phyloP scores from a whole-genome alignment of 2,113 vertebrate species.

The Cepphus grylle region DNA sequence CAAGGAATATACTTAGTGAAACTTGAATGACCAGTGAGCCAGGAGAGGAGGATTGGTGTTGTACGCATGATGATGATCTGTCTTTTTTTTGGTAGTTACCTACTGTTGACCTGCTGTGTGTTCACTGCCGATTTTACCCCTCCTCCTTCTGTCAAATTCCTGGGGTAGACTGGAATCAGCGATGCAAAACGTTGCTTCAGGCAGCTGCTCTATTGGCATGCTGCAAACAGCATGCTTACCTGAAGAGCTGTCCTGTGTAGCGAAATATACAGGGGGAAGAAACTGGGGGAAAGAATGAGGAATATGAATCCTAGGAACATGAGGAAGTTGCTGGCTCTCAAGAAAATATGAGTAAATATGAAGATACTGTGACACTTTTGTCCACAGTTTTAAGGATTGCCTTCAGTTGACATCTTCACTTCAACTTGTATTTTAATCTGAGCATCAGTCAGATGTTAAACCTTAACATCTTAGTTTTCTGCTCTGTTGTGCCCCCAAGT shows the following conservation, averaged over 20 bases:
- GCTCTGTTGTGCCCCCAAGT: slow-evolving; percentile 49
- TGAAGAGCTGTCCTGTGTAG: neutral
- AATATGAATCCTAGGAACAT: neutral
- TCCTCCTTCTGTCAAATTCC: neutral
- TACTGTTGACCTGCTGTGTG: neutral
- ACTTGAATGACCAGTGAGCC: neutral
- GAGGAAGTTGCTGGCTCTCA: neutral
- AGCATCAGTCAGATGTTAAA: neutral
- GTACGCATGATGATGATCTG: neutral
- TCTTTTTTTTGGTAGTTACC: neutral
- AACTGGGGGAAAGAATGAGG: neutral
- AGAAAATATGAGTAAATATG: neutral
- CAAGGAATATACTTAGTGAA: neutral
- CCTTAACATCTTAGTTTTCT: neutral
- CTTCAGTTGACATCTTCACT: neutral
- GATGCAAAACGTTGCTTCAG: neutral
- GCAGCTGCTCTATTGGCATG: slow-evolving; percentile 28
- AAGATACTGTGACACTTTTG: neutral
- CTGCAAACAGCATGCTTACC: neutral
- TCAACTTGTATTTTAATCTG: neutral
- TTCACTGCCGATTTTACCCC: neutral
- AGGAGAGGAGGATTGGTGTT: neutral
- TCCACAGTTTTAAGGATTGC: neutral
- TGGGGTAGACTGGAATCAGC: neutral
- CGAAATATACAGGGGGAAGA: neutral